These are phyloP conservation scores for Phrynocephalus forsythii DNA, from an alignment of 2,797 vertebrate species.

Conservation along the genomic window DNA sequence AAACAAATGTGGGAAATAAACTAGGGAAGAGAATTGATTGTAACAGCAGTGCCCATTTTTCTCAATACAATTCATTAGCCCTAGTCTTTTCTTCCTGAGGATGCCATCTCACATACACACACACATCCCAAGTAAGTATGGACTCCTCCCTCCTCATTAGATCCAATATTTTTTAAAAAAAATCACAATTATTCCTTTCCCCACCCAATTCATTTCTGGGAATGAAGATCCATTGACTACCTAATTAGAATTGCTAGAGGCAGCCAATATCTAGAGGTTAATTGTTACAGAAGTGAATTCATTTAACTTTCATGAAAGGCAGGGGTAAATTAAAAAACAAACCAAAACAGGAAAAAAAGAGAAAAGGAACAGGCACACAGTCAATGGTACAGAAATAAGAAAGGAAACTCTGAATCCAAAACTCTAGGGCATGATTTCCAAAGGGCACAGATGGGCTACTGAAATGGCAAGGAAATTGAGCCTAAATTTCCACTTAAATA, in stretches of 20 bases:
- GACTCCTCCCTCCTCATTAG: background rate
- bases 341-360: background rate
- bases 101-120: too few relatives aligned
- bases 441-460: background rate
- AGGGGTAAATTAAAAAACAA: background rate
- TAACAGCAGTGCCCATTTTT: too few relatives aligned
- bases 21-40: too few relatives aligned
- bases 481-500: background rate
- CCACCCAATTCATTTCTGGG: constrained; percentile 16
- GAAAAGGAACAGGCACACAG: background rate
- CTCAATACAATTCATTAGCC: too few relatives aligned
- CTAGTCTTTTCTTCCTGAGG: too few relatives aligned
- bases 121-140: background rate
- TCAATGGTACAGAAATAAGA: background rate
- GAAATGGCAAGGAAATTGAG: background rate
- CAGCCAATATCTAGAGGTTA: constrained; percentile 32
- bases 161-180: background rate
- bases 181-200: constrained; percentile 5
- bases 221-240: constrained; percentile 31
- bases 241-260: constrained; percentile 49
- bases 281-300: constrained; percentile 38
- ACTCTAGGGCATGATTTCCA: background rate
- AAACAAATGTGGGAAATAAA: too few relatives aligned
- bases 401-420: background rate
- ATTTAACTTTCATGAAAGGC: constrained; percentile 14